Percentiles rank a stretch among this genome's conserved stretches.
These are phyloP conservation scores for Zonitis immaculata DNA, from an alignment of 2,888 invertebrate species.

Conservation along the genomic window DNA sequence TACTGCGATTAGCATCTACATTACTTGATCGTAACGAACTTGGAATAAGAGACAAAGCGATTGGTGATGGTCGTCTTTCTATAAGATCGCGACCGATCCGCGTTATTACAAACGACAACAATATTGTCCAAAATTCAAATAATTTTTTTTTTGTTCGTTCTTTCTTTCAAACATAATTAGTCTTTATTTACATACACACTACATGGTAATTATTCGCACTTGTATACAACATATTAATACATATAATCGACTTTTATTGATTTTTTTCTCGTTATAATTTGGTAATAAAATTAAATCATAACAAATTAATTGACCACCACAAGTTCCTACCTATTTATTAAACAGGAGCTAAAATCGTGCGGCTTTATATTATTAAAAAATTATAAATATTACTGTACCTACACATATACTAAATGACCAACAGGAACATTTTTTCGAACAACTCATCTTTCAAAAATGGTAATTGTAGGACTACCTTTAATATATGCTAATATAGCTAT, in stretches of 20 bases:
- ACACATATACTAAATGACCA: not conserved
- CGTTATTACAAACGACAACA: no score
- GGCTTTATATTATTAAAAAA: not conserved
- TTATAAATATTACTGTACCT: not conserved
- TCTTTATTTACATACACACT: no score
- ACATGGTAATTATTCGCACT: not conserved
- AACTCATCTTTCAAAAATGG: not conserved
- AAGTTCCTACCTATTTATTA: not conserved
- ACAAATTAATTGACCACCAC: constrained; percentile 2
- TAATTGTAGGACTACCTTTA: not conserved
- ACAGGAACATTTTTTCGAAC: not conserved
- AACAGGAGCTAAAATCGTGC: constrained; percentile 1
- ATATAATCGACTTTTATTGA: not conserved
- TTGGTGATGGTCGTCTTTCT: constrained; percentile 7
- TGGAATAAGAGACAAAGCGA: constrained; percentile 29
- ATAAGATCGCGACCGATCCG: constrained; percentile 2
- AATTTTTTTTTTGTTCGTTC: no score
- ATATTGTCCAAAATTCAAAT: no score
- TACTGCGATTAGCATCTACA: constrained; percentile 43
- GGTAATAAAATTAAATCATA: constrained; percentile 1
- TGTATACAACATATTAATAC: not conserved
- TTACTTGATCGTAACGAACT: constrained; percentile 40
- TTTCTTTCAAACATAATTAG: no score
- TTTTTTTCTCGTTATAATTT: not conserved
- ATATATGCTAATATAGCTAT: no score